phyloP scores from a whole-genome alignment of 1,140 invertebrate genomes.

The Maniola jurtina region DNA sequence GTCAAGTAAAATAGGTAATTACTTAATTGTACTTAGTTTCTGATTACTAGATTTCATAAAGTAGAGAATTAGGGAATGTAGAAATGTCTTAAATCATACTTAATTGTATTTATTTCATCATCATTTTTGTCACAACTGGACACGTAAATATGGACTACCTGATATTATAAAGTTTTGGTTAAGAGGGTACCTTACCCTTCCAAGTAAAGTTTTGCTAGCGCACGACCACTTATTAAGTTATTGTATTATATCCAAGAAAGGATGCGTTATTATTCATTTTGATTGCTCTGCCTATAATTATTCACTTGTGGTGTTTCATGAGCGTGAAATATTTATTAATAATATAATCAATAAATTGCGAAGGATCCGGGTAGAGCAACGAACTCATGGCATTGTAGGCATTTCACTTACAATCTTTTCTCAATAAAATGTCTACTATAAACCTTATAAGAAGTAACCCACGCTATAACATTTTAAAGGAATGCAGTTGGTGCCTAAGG shows the following conservation, averaged over 20 bases:
- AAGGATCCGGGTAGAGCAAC: constrained; percentile 6
- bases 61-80: too few relatives aligned
- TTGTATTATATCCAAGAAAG: not conserved
- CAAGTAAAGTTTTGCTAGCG: not conserved
- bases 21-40: too few relatives aligned
- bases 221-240: not conserved
- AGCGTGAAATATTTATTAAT: constrained; percentile 4
- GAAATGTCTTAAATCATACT: too few relatives aligned
- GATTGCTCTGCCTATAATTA: constrained; percentile 5
- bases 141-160: too few relatives aligned
- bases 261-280: constrained; percentile 1
- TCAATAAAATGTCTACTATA: not conserved
- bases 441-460: not conserved
- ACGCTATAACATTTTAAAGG: not conserved
- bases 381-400: not conserved
- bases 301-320: not conserved
- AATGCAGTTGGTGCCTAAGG: not conserved
- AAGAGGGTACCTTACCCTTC: not conserved
- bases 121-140: too few relatives aligned
- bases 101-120: too few relatives aligned
- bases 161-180: too few relatives aligned
- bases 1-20: too few relatives aligned
- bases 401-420: not conserved
- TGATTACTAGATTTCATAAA: too few relatives aligned
- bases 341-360: constrained; percentile 3